phyloP scores from a whole-genome alignment of 2,113 vertebrate genomes.

The Spheniscus mendiculus region DNA sequence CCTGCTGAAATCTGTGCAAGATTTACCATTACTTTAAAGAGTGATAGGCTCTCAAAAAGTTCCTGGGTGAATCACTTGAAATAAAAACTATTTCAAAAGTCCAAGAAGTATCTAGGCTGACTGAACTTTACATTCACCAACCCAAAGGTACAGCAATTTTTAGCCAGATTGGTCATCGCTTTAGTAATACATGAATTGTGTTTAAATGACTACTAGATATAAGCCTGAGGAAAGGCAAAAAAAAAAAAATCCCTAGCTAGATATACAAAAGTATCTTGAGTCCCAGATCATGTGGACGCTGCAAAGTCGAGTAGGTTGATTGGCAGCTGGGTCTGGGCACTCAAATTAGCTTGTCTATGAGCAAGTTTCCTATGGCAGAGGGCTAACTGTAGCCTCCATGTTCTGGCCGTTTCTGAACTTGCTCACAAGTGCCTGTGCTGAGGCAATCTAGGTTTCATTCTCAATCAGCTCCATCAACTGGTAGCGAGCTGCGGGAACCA shows the following conservation, averaged over 20 bases:
- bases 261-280: neutral
- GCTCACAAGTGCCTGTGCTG: neutral
- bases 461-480: neutral
- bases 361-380: constrained; percentile 12
- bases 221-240: neutral
- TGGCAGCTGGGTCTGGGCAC: constrained; percentile 58
- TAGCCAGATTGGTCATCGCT: neutral
- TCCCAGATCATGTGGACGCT: neutral
- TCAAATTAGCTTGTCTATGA: constrained; percentile 46
- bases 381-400: neutral
- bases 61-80: neutral
- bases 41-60: neutral
- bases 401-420: neutral
- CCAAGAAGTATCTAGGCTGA: neutral
- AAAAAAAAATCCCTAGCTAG: neutral
- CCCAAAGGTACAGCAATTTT: neutral
- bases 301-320: constrained; percentile 35
- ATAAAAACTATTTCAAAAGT: neutral
- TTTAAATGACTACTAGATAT: neutral
- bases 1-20: neutral
- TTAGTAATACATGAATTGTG: neutral
- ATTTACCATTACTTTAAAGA: neutral
- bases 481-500: neutral
- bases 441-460: neutral
- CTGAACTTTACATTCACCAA: neutral